Conservation (phyloP, 2,888 invertebrate species). For the Malacosoma neustria region DNA sequence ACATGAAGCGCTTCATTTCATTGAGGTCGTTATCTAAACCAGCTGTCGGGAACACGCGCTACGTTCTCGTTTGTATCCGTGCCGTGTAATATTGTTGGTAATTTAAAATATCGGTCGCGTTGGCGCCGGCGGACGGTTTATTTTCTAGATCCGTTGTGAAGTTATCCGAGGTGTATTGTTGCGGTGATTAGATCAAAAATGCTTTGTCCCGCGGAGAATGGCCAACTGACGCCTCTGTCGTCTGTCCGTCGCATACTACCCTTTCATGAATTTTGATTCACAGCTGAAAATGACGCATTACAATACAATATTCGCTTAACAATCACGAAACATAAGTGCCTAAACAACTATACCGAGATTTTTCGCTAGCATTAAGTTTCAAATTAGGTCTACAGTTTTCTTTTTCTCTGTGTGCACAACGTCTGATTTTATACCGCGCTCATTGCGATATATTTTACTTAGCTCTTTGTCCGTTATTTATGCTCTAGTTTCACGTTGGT, state of each 20-base stretch:
- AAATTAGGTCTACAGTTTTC: too few species aligned
- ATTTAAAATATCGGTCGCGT: slow-evolving; percentile 63
- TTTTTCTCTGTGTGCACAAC: background rate
- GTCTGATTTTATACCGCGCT: background rate
- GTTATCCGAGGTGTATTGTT: slow-evolving; percentile 64
- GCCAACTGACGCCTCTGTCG: slow-evolving; percentile 41
- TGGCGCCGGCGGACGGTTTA: slow-evolving; percentile 42
- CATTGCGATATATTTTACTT: background rate
- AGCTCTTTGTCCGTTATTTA: background rate
- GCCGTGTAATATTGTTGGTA: slow-evolving; percentile 65
- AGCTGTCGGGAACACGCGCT: slow-evolving; percentile 63
- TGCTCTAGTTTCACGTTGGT: background rate
- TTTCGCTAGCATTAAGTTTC: background rate
- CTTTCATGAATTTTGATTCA: slow-evolving; percentile 32
- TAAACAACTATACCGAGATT: background rate
- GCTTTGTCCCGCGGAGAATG: slow-evolving; percentile 60
- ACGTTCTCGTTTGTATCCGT: slow-evolving; percentile 60
- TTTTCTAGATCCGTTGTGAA: slow-evolving; percentile 54
- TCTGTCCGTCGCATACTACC: slow-evolving; percentile 46
- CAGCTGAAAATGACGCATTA: slow-evolving; percentile 6
- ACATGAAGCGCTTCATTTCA: slow-evolving; percentile 48
- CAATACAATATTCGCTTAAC: slow-evolving; percentile 1
- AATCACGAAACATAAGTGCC: slow-evolving; percentile 13
- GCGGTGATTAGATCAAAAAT: slow-evolving; percentile 67
- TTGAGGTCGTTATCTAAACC: slow-evolving; percentile 68